Evolutionary conservation across 2,113 vertebrate species (phyloP).

Genomic region (Malurus cyaneus): DNA sequence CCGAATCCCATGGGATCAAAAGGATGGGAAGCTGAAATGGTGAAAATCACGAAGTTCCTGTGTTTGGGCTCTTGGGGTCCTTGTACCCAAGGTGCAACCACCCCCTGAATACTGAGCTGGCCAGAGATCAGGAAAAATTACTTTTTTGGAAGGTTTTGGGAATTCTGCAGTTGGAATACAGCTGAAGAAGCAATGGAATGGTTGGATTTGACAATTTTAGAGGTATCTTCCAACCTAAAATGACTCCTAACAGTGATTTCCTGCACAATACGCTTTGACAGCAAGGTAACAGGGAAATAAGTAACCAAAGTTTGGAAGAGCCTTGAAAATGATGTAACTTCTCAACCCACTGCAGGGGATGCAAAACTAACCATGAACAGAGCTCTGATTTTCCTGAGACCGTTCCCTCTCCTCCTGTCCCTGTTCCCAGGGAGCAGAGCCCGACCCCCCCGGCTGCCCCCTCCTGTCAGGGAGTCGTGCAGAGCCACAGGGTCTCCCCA

Average conservation of each 20-base stretch:
- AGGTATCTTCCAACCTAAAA: background rate
- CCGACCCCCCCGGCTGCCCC: rapidly evolving
- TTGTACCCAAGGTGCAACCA: background rate
- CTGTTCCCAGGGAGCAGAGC: background rate
- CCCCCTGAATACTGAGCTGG: background rate
- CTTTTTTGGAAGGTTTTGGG: background rate
- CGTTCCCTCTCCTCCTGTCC: background rate
- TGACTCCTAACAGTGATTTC: background rate
- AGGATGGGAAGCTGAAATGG: background rate
- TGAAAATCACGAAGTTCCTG: background rate
- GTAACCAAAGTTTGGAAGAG: background rate
- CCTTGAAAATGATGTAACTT: background rate
- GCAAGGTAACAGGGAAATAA: background rate
- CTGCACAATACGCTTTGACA: background rate
- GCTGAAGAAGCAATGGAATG: background rate
- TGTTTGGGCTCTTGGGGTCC: background rate
- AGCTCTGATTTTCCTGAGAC: background rate
- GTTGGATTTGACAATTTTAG: background rate
- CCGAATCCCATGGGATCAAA: rapidly evolving
- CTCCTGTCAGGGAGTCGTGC: background rate
- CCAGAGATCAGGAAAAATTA: background rate
- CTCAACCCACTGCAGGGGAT: background rate
- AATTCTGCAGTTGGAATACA: background rate
- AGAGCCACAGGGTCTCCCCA: background rate
- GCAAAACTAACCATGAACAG: rapidly evolving